A percentile compares a stretch with the other conserved stretches of the same genome.
phyloP scores from a whole-genome alignment of 1,140 invertebrate genomes.

The Magallana ariakensis region DNA sequence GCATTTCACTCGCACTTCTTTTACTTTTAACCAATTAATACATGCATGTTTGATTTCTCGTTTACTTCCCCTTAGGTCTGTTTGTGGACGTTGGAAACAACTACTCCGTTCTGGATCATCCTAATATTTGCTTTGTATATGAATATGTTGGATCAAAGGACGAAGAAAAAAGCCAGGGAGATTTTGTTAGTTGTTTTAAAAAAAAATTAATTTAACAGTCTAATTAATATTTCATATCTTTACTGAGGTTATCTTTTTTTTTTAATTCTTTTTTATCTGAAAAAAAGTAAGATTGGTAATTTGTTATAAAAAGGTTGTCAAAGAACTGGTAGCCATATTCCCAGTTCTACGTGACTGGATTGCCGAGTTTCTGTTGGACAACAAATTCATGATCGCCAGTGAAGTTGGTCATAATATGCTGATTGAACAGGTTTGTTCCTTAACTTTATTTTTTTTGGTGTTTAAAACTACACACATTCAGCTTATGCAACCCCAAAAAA shows the following conservation, averaged over 20 bases:
- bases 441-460: too few species aligned
- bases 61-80: conserved; percentile 70
- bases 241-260: too few species aligned
- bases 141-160: conserved; percentile 78
- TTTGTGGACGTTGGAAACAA: conserved; percentile 80
- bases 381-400: conserved; percentile 77
- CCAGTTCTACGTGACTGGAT: conserved; percentile 79
- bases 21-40: too few species aligned
- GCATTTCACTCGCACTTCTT: background rate
- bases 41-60: too few species aligned
- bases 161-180: conserved; percentile 76
- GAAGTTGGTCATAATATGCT: conserved; percentile 78
- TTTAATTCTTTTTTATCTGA: too few species aligned
- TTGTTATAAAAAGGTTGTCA: conserved; percentile 69
- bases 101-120: conserved; percentile 78
- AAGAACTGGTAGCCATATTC: conserved; percentile 77
- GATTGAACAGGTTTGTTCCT: conserved; percentile 73
- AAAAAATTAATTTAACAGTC: background rate
- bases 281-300: background rate
- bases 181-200: conserved; percentile 70
- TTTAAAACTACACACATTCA: too few species aligned
- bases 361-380: conserved; percentile 76
- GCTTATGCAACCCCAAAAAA: too few species aligned
- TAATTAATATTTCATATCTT: too few species aligned
- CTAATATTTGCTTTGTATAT: conserved; percentile 79